Percentiles rank a stretch among this genome's conserved stretches.
phyloP scores from a whole-genome alignment of 2,113 vertebrate species.

The Phoxinus phoxinus region DNA sequence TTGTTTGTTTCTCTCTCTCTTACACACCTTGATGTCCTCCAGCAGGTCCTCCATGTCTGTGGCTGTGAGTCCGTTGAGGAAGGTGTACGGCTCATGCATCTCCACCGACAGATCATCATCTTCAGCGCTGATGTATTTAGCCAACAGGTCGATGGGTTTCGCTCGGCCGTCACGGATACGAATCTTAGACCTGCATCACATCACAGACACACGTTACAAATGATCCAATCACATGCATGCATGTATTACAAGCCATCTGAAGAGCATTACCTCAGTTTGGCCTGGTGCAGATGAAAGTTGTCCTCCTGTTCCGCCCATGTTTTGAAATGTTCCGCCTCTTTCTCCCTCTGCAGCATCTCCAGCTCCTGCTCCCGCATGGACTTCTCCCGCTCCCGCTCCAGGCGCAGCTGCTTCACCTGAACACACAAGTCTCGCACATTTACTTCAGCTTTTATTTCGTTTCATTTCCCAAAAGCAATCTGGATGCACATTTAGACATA shows the following conservation, averaged over 20 bases:
- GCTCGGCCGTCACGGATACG: slow-evolving; percentile 93
- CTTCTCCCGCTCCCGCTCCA: slow-evolving; percentile 95
- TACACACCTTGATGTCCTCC: slow-evolving; percentile 90
- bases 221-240: too few species aligned
- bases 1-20: background rate
- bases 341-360: slow-evolving; percentile 97
- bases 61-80: slow-evolving; percentile 91
- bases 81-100: slow-evolving; percentile 98
- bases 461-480: background rate
- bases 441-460: background rate
- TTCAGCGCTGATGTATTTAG: slow-evolving; percentile 96
- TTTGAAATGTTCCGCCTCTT: slow-evolving; percentile 97
- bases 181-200: slow-evolving; percentile 87
- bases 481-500: background rate
- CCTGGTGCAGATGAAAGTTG: slow-evolving; percentile 96
- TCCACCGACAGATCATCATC: slow-evolving; percentile 95
- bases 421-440: background rate
- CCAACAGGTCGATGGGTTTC: slow-evolving; percentile 94
- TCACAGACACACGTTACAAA: background rate
- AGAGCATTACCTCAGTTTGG: slow-evolving; percentile 84
- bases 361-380: slow-evolving; percentile 95
- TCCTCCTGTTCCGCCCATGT: slow-evolving; percentile 98
- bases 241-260: background rate
- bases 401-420: slow-evolving; percentile 94
- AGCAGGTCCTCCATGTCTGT: slow-evolving; percentile 97